These are phyloP conservation scores for Anguilla obscura DNA, from an alignment of 2,797 vertebrate species.

Conservation along the genomic window DNA sequence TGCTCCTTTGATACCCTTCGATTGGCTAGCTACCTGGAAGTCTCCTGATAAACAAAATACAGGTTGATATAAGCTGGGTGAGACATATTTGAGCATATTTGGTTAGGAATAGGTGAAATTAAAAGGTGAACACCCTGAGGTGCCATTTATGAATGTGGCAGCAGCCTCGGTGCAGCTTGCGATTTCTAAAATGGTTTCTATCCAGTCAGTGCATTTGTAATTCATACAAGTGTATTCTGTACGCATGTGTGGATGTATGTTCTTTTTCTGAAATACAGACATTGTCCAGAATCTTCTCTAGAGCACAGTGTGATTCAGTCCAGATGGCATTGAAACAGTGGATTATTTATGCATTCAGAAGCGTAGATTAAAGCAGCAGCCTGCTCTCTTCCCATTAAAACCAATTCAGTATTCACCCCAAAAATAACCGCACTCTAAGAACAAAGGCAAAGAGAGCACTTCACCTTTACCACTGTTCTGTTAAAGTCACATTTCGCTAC, in stretches of 20 bases:
- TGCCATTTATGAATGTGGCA: neutral
- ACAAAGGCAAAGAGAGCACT: neutral
- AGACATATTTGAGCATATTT: neutral
- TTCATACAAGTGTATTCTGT: neutral
- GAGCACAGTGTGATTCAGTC: neutral
- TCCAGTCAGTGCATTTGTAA: neutral
- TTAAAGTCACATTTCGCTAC: neutral
- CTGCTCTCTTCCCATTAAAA: neutral
- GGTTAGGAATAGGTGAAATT: neutral
- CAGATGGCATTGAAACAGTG: neutral
- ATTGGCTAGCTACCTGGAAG: no score
- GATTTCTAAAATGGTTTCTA: neutral
- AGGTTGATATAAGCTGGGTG: neutral
- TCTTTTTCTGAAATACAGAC: neutral
- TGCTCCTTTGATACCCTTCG: no score
- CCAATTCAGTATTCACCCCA: neutral
- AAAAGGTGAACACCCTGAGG: neutral
- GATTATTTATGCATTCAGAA: conserved; percentile 6
- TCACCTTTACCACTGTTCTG: neutral
- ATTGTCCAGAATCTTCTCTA: neutral
- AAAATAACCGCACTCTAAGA: neutral
- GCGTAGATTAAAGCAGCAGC: neutral
- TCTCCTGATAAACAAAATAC: neutral
- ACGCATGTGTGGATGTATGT: no score
- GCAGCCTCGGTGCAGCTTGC: neutral